A percentile compares a stretch with the other conserved stretches of the same genome.
Conservation (phyloP, 2,888 invertebrate species). For the Zygothrica quintamaculata region DNA sequence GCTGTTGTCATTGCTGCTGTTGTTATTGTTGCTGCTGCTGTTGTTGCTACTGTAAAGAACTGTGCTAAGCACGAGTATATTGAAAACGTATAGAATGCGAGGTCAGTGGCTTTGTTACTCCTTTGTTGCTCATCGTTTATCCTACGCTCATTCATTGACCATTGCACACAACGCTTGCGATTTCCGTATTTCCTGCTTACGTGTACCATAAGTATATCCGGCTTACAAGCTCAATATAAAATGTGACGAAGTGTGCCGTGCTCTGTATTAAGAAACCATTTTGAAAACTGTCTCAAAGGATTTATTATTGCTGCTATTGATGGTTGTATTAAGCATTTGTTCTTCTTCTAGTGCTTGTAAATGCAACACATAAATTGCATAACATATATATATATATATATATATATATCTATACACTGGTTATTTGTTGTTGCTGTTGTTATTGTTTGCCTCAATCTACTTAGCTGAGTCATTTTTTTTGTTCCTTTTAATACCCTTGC, state of each 20-base stretch:
- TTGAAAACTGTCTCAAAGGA: constrained; percentile 59
- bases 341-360: constrained; percentile 3
- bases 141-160: constrained; percentile 30
- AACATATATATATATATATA: too few relatives aligned
- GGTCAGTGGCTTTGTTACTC: constrained; percentile 51
- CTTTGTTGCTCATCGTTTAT: too few relatives aligned
- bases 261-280: constrained; percentile 61
- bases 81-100: constrained; percentile 35
- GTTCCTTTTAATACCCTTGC: background rate
- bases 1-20: too few relatives aligned
- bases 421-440: constrained; percentile 11
- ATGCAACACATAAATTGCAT: constrained; percentile 47
- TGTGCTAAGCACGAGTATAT: constrained; percentile 16
- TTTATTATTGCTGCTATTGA: constrained; percentile 58
- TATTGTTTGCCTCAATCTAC: constrained; percentile 42
- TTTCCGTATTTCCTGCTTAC: constrained; percentile 51
- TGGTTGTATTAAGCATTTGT: constrained; percentile 15
- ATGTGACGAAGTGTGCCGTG: constrained; percentile 54
- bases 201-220: constrained; percentile 36
- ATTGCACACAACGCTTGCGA: constrained; percentile 34
- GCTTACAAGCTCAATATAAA: constrained; percentile 39
- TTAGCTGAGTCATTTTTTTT: constrained; percentile 30
- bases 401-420: constrained; percentile 18
- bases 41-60: too few relatives aligned
- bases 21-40: too few relatives aligned